Evolutionary conservation across 1,140 invertebrate species (phyloP).

Genomic region (Papilio glaucus): DNA sequence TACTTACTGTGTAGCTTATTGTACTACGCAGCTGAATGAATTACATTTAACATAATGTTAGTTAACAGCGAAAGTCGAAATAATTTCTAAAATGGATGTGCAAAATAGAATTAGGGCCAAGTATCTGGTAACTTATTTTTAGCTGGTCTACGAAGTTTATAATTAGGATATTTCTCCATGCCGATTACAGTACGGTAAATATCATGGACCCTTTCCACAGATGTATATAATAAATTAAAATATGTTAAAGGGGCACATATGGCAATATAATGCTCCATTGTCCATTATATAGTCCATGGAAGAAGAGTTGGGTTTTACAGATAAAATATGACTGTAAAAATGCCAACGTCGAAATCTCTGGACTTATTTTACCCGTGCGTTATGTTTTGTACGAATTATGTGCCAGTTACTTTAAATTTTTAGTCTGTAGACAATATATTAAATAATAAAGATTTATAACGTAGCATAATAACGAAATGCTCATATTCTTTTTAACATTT

Average conservation of each 20-base stretch:
- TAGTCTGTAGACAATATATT: slow-evolving; percentile 47
- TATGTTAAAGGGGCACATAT: neutral
- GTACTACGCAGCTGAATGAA: neutral
- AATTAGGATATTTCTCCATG: neutral
- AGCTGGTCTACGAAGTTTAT: too few species aligned
- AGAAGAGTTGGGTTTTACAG: neutral
- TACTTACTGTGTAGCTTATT: neutral
- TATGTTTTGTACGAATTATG: slow-evolving; percentile 66
- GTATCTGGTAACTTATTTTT: too few species aligned
- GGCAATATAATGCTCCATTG: neutral
- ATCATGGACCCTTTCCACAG: neutral
- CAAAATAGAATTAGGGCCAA: too few species aligned
- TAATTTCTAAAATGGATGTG: too few species aligned
- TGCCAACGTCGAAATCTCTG: neutral
- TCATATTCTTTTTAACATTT: slow-evolving; percentile 50
- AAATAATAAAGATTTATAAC: slow-evolving; percentile 45
- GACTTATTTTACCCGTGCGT: slow-evolving; percentile 36
- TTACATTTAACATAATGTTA: neutral
- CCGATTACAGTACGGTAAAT: neutral
- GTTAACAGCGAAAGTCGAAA: too few species aligned
- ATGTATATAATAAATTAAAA: neutral
- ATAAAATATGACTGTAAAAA: neutral
- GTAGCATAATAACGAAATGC: slow-evolving; percentile 61
- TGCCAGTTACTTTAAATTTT: slow-evolving; percentile 72
- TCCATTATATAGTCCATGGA: neutral